phyloP scores from a whole-genome alignment of 2,888 invertebrate species.

The Lasiommata megera region DNA sequence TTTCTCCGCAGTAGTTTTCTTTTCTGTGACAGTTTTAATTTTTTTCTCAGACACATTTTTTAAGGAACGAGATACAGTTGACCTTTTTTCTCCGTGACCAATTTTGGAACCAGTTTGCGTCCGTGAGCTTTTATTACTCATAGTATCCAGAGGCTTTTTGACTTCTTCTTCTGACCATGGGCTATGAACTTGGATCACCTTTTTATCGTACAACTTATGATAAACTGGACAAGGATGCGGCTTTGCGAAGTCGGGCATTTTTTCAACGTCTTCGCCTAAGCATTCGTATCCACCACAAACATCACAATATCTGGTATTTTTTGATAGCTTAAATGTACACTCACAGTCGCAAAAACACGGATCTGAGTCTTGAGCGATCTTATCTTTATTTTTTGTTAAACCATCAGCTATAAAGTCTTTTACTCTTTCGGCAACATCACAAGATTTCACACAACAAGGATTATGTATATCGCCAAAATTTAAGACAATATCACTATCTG shows the following conservation, averaged over 20 bases:
- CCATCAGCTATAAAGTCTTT: slow-evolving; percentile 64
- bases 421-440: slow-evolving; percentile 61
- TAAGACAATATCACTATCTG: slow-evolving; percentile 62
- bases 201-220: slow-evolving; percentile 67
- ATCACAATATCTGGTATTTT: slow-evolving; percentile 67
- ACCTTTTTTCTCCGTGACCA: slow-evolving; percentile 31
- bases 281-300: slow-evolving; percentile 73
- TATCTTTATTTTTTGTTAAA: slow-evolving; percentile 42
- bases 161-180: slow-evolving; percentile 59
- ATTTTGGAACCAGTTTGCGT: slow-evolving; percentile 35
- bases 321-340: slow-evolving; percentile 62
- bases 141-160: slow-evolving; percentile 38
- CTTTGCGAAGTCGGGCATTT: slow-evolving; percentile 54
- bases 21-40: slow-evolving; percentile 38
- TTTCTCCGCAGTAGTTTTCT: slow-evolving; percentile 42
- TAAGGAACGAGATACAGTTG: slow-evolving; percentile 36
- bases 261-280: slow-evolving; percentile 59
- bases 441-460: slow-evolving; percentile 62
- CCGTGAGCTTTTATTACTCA: slow-evolving; percentile 49
- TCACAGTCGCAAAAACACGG: slow-evolving; percentile 70
- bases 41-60: slow-evolving; percentile 42
- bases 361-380: slow-evolving; percentile 40
- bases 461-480: slow-evolving; percentile 58
- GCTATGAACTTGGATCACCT: slow-evolving; percentile 50
- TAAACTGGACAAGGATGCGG: slow-evolving; percentile 74